Evolutionary conservation across 1,140 invertebrate species (phyloP), one percentile per base, ranked within the genome.

Genomic region (Ectropis grisescens): DNA sequence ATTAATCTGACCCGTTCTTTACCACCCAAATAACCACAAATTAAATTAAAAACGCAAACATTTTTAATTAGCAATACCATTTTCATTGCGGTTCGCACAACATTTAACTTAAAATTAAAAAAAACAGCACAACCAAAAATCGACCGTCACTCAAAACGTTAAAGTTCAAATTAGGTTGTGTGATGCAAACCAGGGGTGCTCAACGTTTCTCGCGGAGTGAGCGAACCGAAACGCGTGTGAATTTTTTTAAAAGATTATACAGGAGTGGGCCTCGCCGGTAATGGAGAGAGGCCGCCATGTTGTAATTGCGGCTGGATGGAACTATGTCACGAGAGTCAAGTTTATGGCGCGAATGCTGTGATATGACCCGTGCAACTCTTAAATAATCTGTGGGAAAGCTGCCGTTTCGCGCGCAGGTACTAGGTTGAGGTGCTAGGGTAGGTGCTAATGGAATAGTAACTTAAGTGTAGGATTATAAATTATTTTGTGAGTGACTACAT

Each of bases 201-300:
- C 38, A 50, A 58, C 48, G n/a, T n/a, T n/a, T n/a, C 41, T 25
- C 38, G 30, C 16, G 39, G 25, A 42, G 31, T 29, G 49, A 44
- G 38, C 47, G 42, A 46, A 46, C 44, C 47, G 51, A 48, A 55
- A 49, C 48, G 44, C 44, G 47, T 45, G 56, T 66, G 56, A 69
- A 66, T 66, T 60, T 69, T n/a, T 69, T 69, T 60, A 66, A 60
- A 43, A 64, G 58, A 64, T 64, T 60, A 66, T 69, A 66, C 65
- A 49, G 42, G 47, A 55, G 52, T 52, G 54, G 39, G 35, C 34
- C 38, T 35, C 32, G 34, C 9, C 41, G 32, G 47, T 62, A 62
- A 58, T 53, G 56, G 59, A 49, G 41, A 34, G 41, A 33, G 43
- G 47, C 28, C 45, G 45, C 41, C 50, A 37, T 52, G 46, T 50